Evolutionary conservation across 2,888 invertebrate genomes (phyloP).

Genomic region (Blastobasis lacticolella): DNA sequence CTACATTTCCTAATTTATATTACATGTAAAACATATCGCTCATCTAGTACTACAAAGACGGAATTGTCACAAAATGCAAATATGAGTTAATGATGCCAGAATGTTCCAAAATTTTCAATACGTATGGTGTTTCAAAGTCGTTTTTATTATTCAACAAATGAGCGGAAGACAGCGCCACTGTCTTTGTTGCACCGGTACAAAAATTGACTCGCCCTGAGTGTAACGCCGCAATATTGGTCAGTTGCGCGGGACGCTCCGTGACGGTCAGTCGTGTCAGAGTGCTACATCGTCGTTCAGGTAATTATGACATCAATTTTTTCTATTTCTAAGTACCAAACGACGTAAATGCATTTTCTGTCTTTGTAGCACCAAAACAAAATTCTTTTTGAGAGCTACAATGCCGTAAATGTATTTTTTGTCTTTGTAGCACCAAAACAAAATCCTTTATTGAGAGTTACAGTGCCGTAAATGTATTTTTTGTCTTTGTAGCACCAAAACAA

Average conservation of each 20-base stretch:
- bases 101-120: not conserved
- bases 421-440: not conserved
- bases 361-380: not conserved
- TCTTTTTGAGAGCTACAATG: not conserved
- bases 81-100: not conserved
- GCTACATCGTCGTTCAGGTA: constrained; percentile 10
- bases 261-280: constrained; percentile 4
- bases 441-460: not conserved
- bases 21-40: too few species aligned
- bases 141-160: not conserved
- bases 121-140: not conserved
- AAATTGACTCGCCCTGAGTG: not conserved
- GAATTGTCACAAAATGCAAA: not conserved
- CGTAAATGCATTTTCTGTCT: not conserved
- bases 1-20: too few species aligned
- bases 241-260: constrained; percentile 6
- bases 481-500: not conserved
- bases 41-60: not conserved
- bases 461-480: not conserved
- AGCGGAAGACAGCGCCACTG: not conserved
- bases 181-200: not conserved
- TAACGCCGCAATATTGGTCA: constrained; percentile 3
- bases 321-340: not conserved
- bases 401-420: not conserved
- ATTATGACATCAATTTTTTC: constrained; percentile 6